These are phyloP conservation scores for Podarcis muralis DNA, from an alignment of 2,113 vertebrate genomes.

Conservation along the genomic window DNA sequence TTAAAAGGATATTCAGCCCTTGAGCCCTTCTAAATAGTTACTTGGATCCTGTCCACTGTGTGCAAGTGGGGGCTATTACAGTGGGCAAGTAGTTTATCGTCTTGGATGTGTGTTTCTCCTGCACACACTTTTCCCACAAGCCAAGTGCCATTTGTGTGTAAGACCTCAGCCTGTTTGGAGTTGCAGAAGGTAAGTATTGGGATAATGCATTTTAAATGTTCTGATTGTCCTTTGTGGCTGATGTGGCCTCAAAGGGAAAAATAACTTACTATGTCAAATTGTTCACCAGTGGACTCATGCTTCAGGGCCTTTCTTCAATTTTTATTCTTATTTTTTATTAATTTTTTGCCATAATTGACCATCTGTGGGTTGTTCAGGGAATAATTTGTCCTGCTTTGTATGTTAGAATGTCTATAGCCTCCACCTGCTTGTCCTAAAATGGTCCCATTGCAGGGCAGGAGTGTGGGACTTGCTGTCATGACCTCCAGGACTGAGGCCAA, in stretches of 20 bases:
- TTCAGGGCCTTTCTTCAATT: not conserved
- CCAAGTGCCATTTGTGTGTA: not conserved
- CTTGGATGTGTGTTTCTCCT: not conserved
- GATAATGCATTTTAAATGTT: not conserved
- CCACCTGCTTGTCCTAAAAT: not conserved
- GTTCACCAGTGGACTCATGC: not conserved
- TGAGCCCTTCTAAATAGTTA: not conserved
- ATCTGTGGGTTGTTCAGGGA: not conserved
- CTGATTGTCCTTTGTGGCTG: not conserved
- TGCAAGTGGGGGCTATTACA: too few relatives aligned
- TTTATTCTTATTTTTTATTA: not conserved
- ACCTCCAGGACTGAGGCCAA: not conserved
- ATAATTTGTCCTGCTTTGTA: not conserved
- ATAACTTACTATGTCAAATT: not conserved
- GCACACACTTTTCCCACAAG: not conserved
- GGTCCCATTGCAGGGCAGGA: not conserved
- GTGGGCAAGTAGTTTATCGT: not conserved
- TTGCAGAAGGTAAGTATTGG: not conserved
- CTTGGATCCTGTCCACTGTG: not conserved
- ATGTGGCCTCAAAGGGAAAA: not conserved
- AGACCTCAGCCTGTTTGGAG: not conserved
- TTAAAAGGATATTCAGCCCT: not conserved
- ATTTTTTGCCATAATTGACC: not conserved
- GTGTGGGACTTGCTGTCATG: not conserved
- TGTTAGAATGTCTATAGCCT: not conserved